These are phyloP conservation scores for Hemitrygon akajei DNA, from an alignment of 2,797 vertebrate species.

Conservation along the genomic window DNA sequence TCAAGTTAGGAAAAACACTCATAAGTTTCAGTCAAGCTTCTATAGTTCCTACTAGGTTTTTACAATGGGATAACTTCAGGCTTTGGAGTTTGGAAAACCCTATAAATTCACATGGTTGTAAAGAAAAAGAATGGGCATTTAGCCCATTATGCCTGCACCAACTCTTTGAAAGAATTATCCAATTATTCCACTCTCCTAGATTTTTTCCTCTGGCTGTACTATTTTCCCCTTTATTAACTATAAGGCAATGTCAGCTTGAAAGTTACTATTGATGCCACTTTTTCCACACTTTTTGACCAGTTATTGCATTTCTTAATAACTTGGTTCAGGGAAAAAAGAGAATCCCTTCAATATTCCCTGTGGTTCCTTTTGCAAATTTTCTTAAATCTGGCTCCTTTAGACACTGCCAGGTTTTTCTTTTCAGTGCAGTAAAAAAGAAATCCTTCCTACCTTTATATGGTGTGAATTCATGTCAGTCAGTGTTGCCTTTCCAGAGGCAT, in stretches of 20 bases:
- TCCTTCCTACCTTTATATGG: background rate
- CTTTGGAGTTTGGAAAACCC: background rate
- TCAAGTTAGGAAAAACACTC: constrained; percentile 10
- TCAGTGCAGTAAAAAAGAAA: background rate
- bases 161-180: background rate
- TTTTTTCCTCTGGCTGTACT: too few species aligned
- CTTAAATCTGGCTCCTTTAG: background rate
- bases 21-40: background rate
- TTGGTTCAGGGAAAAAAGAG: background rate
- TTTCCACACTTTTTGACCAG: background rate
- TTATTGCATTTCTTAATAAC: background rate
- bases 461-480: background rate
- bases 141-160: background rate
- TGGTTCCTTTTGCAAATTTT: background rate
- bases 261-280: background rate
- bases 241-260: background rate
- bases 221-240: background rate
- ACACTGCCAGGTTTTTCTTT: background rate
- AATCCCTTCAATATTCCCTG: background rate
- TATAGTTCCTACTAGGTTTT: background rate
- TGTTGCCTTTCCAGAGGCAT: background rate
- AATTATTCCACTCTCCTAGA: background rate
- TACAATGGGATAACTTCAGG: background rate
- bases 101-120: background rate
- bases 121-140: background rate